These are phyloP conservation scores for Lasioglossum villosulum DNA, from an alignment of 2,888 invertebrate species.

Conservation along the genomic window DNA sequence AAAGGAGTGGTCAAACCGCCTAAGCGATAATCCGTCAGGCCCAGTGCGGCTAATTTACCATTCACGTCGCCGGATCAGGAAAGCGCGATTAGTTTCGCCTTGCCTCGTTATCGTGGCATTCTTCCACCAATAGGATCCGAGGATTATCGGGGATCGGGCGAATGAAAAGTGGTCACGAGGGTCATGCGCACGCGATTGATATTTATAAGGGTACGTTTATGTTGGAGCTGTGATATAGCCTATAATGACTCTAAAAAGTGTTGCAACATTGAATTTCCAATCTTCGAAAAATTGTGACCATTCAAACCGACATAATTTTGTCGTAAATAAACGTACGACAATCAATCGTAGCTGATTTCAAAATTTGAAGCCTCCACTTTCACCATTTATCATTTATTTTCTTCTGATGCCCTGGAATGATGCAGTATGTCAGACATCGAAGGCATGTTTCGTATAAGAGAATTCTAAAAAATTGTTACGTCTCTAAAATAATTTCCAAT, in stretches of 20 bases:
- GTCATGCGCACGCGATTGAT: slow-evolving; percentile 57
- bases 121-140: slow-evolving; percentile 29
- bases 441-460: not conserved
- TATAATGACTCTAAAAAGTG: not conserved
- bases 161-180: slow-evolving; percentile 54
- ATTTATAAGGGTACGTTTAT: slow-evolving; percentile 56
- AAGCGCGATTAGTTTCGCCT: not conserved
- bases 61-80: not conserved
- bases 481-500: not conserved
- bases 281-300: not conserved
- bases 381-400: not conserved
- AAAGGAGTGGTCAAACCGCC: not conserved
- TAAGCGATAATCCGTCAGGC: not conserved
- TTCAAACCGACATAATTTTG: not conserved
- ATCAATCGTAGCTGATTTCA: not conserved
- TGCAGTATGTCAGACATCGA: not conserved
- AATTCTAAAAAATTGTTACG: not conserved
- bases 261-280: not conserved
- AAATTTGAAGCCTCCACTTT: not conserved
- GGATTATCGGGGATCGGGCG: slow-evolving; percentile 30
- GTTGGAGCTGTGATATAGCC: not conserved
- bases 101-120: slow-evolving; percentile 26
- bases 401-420: not conserved
- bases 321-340: not conserved
- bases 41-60: not conserved